Evolutionary conservation across 2,888 invertebrate genomes (phyloP), one percentile per base, ranked within the genome.

Genomic region (Chesias legatella): DNA sequence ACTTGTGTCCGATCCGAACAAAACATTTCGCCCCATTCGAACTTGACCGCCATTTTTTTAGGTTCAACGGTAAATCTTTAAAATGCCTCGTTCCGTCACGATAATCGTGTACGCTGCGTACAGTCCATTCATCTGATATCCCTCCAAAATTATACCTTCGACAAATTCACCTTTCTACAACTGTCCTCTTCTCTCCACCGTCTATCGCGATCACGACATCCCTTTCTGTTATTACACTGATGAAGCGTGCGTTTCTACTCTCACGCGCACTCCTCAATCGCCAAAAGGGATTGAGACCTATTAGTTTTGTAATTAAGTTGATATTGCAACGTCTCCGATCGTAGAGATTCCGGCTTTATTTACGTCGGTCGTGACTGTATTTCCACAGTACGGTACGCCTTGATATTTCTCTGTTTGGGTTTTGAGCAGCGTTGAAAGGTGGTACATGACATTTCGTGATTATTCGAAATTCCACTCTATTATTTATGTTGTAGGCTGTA

Each of bases 301-400:
- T 58, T 44, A 9, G 0, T 2, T 1, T 31, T 13, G 0, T 0
- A 27, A 48, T 67, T 75, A 37, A 44, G 61, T 60, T 44, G 23
- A 53, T 33, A 60, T 57, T 73, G 11, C 34, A 48, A 9, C 45
- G 58, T 53, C 11, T 27, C 36, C 32, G 47, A 58, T 60, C 33
- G 45, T 58, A 44, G 56, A 75, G 73, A 79, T 76, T 72, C 66
- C 49, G 64, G 53, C 65, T 71, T 79, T 79, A 84, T 85, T 85
- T 83, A 85, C 81, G 77, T 77, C 69, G 65, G 60, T 85, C 86
- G 86, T 86, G 86, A 86, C 83, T 79, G 61, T 71, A 71, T 61
- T 67, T 58, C 59, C 56, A 53, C 61, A 51, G 57, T 56, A 61
- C 56, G 47, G 58, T 64, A 60, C 59, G 63, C 64, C 71, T 69